phyloP scores from a whole-genome alignment of 2,797 vertebrate species.

The Lutjanus argentimaculatus region DNA sequence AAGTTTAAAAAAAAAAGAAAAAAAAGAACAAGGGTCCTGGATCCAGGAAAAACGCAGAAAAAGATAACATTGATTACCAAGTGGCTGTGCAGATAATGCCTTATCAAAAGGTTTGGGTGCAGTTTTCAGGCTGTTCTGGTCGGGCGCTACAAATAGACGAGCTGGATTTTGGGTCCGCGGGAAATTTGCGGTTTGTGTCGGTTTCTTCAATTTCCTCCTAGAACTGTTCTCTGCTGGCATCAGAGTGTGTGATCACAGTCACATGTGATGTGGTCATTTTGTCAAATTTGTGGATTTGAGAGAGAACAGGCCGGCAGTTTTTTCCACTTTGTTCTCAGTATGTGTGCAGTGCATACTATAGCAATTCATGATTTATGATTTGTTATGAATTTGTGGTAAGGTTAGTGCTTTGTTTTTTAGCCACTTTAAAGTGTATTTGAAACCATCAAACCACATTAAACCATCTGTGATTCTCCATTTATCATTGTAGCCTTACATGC shows the following conservation, averaged over 20 bases:
- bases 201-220: conserved; percentile 60
- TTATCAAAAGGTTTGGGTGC: conserved; percentile 56
- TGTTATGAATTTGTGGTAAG: background rate
- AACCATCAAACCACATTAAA: conserved; percentile 15
- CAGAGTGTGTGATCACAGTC: conserved; percentile 16
- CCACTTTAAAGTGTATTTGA: conserved; percentile 8
- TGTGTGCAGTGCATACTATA: conserved; percentile 17
- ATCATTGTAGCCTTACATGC: background rate
- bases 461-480: conserved; percentile 25
- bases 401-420: background rate
- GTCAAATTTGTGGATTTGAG: conserved; percentile 42
- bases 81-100: conserved; percentile 42
- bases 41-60: conserved; percentile 41
- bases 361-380: conserved; percentile 19
- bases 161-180: conserved; percentile 29
- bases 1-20: conserved; percentile 24
- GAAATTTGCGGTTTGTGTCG: conserved; percentile 48
- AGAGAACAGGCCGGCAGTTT: conserved; percentile 25
- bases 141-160: conserved; percentile 40
- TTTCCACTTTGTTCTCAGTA: conserved; percentile 27
- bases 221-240: conserved; percentile 39
- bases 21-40: conserved; percentile 51
- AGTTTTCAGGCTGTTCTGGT: conserved; percentile 49
- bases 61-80: conserved; percentile 65
- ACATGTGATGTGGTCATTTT: conserved; percentile 55